Evolutionary conservation across 1,140 invertebrate species (phyloP).

Genomic region (Lordiphosa clarofinis): DNA sequence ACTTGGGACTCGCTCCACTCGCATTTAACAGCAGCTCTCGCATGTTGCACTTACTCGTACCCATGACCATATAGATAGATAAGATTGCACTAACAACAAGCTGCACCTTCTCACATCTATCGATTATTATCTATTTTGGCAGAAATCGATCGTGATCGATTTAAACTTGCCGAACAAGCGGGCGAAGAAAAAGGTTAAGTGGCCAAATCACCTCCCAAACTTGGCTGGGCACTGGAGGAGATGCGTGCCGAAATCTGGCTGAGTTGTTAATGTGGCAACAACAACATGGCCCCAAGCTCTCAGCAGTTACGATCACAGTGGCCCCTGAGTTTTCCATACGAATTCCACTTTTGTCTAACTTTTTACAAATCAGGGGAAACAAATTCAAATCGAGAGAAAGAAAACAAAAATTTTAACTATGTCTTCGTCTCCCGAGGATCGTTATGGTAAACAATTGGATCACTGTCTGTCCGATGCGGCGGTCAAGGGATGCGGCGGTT

Average conservation of each 20-base stretch:
- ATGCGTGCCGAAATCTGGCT: background rate
- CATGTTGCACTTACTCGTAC: background rate
- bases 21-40: background rate
- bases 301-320: no score
- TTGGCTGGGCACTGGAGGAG: no score
- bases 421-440: conserved; percentile 79
- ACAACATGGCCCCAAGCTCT: no score
- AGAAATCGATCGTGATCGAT: conserved; percentile 67
- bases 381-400: background rate
- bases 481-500: conserved; percentile 85
- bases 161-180: conserved; percentile 14
- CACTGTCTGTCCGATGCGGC: conserved; percentile 83
- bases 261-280: conserved; percentile 52
- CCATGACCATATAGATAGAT: conserved; percentile 27
- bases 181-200: conserved; percentile 31
- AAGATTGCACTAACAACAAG: conserved; percentile 36
- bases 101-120: conserved; percentile 15
- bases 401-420: background rate
- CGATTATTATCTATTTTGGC: conserved; percentile 65
- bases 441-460: conserved; percentile 82
- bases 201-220: conserved; percentile 16
- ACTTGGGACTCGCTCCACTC: background rate
- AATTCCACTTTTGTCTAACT: no score
- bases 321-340: no score
- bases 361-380: no score